Evolutionary conservation across 2,113 vertebrate species (phyloP), one percentile per base, ranked within the genome.

Genomic region (Connochaetes taurinus): DNA sequence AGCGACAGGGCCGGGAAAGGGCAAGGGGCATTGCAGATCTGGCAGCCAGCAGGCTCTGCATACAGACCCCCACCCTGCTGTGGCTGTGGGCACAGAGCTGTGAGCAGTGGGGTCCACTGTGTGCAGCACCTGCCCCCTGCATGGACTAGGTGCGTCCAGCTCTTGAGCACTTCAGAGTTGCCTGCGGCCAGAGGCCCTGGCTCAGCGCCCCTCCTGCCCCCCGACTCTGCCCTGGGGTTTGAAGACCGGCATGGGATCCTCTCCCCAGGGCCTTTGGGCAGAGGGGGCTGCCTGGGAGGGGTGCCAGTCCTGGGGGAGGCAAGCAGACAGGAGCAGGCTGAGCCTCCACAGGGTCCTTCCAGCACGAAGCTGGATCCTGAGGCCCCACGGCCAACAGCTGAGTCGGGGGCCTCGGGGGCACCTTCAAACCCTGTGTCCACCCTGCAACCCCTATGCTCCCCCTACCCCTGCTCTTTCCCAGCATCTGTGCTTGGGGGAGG

Each of bases 401-500:
- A 21, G 45, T 80, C 31, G 1, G 71, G 5, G 27, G 81, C 15
- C 45, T 7, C 4, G 12, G 21, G 50, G 9, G 7, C 8, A 7
- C 40, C 55, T 52, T 78, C 10, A 31, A 62, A 31, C 25, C 43
- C 86, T 15, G 50, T 29, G 11, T 8, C 81, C 58, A 9, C 7
- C 27, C 9, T 55, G 13, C 21, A 25, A 16, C 33, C 14, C 43
- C 31, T 5, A 1, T 9, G 40, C 33, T 57, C 2, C 60, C 19
- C 58, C 5, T 14, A 27, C 1, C 13, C 25, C 29, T 25, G 17
- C 5, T 23, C 40, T 47, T 40, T 25, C 74, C 3, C 50, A n/a
- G 21, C 0, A 0, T 4, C 2, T 31, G 5, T 25, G 1, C 0
- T 71, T 1, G 0, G n/a, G 67, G n/a, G 0, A 16, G 11, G 58